Evolutionary conservation across 2,888 invertebrate genomes (phyloP), one percentile per base, ranked within the genome.

Genomic region (Temnothorax rugatulus): DNA sequence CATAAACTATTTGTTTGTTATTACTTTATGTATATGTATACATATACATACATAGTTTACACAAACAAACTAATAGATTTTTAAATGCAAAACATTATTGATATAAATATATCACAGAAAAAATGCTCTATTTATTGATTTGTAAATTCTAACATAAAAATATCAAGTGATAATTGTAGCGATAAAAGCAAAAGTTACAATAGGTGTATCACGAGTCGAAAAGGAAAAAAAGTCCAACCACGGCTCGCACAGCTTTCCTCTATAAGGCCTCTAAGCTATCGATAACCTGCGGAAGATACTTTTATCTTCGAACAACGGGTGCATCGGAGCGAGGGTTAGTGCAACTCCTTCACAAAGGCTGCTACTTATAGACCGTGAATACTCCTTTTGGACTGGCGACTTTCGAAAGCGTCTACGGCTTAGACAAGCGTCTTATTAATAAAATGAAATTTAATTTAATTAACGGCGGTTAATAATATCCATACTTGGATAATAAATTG

Each of bases 351-450:
- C 57, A 79, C 79, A 79, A 79, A 79, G 68, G 21, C 44, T 29
- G 34, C 69, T 69, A 69, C 68, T 79, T 71, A 71, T 79, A 71
- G 57, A 79, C 71, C 79, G 71, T 71, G 71, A 79, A 79, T 71
- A 79, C 18, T 57, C 47, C 57, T 47, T 79, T 79, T 47, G 13
- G 57, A 71, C 18, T 44, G 21, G 18, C 25, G 47, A 71, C 71
- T 71, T 71, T 71, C 21, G 21, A 47, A 34, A 79, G 29, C 57
- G 59, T 57, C n/a, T 9, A 15, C 13, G 8, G 18, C 18, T 68
- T 25, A 25, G 50, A 52, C 38, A 7, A 64, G 29, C 21, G 18
- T 76, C 52, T 68, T 52, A 18, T 54, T 54, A 68, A 68, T 41
- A 41, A 38, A 38, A 18, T 47, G 4, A 44, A 18, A 66, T 2